Evolutionary conservation across 2,888 invertebrate species (phyloP), one percentile per base, ranked within the genome.

Genomic region (Limnephilus auricula): DNA sequence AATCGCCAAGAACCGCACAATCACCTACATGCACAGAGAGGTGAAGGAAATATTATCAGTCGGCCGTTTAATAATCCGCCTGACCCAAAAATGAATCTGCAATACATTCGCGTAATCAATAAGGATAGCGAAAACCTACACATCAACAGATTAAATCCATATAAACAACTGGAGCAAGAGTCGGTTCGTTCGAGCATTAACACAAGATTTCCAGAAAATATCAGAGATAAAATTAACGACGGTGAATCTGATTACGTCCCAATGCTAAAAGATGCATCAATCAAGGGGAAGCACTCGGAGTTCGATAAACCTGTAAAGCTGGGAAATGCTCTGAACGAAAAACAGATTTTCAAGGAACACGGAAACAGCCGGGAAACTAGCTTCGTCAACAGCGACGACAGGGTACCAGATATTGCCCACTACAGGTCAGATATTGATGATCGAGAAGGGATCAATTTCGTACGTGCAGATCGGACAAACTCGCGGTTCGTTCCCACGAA

Each of bases 261-360:
- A 18, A 83, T 10, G 40, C n/a, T 78, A n/a, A 65, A 30, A 32
- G 90, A 90, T 0, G 34, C 83, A 32, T 50, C 79, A 10, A 87
- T 84, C 50, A 50, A 86, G 34, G 87, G 79, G 13, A 86, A 89
- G 45, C 80, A 91, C 50, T 32, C 88, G 12, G 90, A 92, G 82
- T 95, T 95, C 92, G 93, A 95, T 89, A 95, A 95, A 92, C 94
- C 94, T n/a, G 94, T 95, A 0, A 96, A 95, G 94, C 94, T 95
- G 92, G 95, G 95, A 0, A 95, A 95, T 92, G 95, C 95, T 15
- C 94, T 96, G 89, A 95, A 95, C 93, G 95, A 96, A 93, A 94
- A 93, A 2, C 93, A 94, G 31, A 93, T 95, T 13, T 94, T 95
- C 89, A 95, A 95, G 1, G 86, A 92, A 25, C 94, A 94, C 89